A percentile compares a stretch with the other conserved stretches of the same genome.
Evolutionary conservation across 2,797 vertebrate species (phyloP).

Genomic region (Peromyscus eremicus): DNA sequence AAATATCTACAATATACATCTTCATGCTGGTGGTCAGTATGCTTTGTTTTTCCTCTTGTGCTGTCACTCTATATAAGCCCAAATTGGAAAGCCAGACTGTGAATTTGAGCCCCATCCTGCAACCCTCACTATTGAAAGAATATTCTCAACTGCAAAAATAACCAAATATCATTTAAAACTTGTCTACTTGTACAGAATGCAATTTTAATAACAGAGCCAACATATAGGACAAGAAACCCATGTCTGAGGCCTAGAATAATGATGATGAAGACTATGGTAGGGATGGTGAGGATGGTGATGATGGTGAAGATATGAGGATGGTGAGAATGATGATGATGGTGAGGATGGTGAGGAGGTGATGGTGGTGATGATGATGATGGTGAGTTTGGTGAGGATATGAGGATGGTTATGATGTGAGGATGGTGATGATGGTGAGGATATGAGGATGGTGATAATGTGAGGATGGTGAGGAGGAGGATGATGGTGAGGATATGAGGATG

Average conservation of each 20-base stretch:
- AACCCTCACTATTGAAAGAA: neutral
- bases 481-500: too few relatives aligned
- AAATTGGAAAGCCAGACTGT: constrained; percentile 36
- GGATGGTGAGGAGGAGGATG: too few relatives aligned
- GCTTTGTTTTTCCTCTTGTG: neutral
- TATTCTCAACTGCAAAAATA: neutral
- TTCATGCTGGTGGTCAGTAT: constrained; percentile 3
- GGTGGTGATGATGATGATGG: too few relatives aligned
- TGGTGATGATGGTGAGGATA: too few relatives aligned
- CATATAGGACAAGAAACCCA: neutral
- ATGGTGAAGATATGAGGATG: too few relatives aligned
- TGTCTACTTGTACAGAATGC: neutral
- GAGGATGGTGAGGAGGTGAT: too few relatives aligned
- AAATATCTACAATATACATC: constrained; percentile 36
- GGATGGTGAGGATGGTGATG: neutral
- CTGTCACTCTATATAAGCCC: constrained; percentile 19
- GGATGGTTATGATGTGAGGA: too few relatives aligned
- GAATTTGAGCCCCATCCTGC: neutral
- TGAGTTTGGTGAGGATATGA: too few relatives aligned
- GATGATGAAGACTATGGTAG: neutral
- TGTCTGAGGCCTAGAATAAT: neutral
- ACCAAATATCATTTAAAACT: constrained; percentile 30
- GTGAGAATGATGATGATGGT: too few relatives aligned
- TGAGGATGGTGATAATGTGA: too few relatives aligned
- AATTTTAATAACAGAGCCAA: neutral